A percentile compares a stretch with the other conserved stretches of the same genome.
These are phyloP conservation scores for Prietella phreatophila DNA, from an alignment of 2,113 vertebrate species.

Conservation along the genomic window DNA sequence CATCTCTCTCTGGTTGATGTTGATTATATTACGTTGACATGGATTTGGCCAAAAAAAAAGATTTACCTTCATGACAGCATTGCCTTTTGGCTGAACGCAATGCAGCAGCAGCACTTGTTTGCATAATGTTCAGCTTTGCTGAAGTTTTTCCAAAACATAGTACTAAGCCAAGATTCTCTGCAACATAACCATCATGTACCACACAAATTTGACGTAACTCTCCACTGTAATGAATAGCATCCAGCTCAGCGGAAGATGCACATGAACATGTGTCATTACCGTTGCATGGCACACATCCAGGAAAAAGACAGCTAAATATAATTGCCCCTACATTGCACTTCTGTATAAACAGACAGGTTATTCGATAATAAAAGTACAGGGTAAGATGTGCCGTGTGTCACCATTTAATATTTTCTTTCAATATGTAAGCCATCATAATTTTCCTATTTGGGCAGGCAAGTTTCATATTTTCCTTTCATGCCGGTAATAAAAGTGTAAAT, in stretches of 20 bases:
- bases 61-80: neutral
- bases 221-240: neutral
- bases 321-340: neutral
- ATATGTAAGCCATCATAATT: neutral
- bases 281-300: neutral
- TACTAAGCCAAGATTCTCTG: neutral
- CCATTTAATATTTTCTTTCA: constrained; percentile 1
- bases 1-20: neutral
- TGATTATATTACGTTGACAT: neutral
- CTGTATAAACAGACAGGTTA: neutral
- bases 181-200: neutral
- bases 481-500: constrained; percentile 10
- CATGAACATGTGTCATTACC: neutral
- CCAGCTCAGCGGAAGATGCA: neutral
- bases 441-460: neutral
- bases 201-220: neutral
- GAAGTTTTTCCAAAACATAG: neutral
- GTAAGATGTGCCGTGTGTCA: neutral
- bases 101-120: neutral
- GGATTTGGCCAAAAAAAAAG: neutral
- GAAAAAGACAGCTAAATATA: neutral
- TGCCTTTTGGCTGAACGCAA: neutral
- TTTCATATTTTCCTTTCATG: neutral
- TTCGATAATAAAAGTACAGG: neutral
- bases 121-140: neutral